phyloP scores from a whole-genome alignment of 2,797 vertebrate species.

The Monodelphis domestica region DNA sequence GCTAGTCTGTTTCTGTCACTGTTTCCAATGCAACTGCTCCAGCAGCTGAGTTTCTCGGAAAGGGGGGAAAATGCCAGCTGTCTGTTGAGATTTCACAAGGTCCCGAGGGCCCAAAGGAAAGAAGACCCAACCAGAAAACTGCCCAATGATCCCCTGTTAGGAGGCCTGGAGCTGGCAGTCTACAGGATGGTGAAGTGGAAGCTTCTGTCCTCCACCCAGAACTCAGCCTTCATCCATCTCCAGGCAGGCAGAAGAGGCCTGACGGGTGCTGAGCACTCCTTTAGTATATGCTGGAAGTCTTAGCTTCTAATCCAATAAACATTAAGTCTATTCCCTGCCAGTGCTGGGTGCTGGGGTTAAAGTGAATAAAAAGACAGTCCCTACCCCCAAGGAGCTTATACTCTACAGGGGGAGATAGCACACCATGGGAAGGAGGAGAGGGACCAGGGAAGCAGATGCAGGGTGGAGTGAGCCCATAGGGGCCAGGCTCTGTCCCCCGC shows the following conservation, averaged over 20 bases:
- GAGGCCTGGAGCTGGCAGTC: not conserved
- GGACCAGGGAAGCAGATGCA: not conserved
- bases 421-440: no score
- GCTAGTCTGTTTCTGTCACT: not conserved
- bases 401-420: not conserved
- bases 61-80: not conserved
- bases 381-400: not conserved
- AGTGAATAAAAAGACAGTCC: not conserved
- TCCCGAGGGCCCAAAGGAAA: not conserved
- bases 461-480: not conserved
- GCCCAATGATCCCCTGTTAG: not conserved
- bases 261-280: not conserved
- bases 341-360: not conserved
- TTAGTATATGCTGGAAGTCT: not conserved
- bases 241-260: not conserved
- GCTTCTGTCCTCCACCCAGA: not conserved
- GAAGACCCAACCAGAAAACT: not conserved
- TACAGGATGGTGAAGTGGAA: not conserved
- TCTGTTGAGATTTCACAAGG: not conserved
- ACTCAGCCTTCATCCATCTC: not conserved
- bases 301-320: not conserved
- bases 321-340: not conserved
- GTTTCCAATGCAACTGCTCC: not conserved
- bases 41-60: not conserved
- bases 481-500: not conserved